Evolutionary conservation across 1,140 invertebrate species (phyloP).

Genomic region (Drosophila paulistorum): DNA sequence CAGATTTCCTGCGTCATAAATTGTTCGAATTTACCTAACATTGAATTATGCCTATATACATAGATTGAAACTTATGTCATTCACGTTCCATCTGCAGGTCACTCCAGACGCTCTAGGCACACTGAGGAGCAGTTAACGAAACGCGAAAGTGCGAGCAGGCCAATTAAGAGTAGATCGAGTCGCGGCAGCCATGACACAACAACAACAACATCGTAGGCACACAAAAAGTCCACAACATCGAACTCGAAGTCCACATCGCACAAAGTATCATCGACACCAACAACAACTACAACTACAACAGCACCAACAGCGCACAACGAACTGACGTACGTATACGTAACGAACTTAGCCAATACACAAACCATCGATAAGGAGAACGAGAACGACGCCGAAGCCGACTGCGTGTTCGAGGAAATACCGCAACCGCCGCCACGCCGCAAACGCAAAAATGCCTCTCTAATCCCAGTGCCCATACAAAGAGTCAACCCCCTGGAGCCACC

Average conservation of each 20-base stretch:
- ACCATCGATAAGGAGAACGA: too few relatives aligned
- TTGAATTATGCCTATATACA: not conserved
- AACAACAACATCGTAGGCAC: conserved; percentile 36
- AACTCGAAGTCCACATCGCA: conserved; percentile 55
- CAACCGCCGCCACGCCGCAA: conserved; percentile 62
- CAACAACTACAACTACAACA: too few relatives aligned
- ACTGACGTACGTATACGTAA: too few relatives aligned
- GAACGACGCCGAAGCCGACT: conserved; percentile 1
- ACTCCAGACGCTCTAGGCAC: conserved; percentile 79
- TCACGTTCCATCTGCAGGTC: conserved; percentile 48
- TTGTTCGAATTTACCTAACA: conserved; percentile 27
- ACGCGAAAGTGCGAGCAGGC: conserved; percentile 45
- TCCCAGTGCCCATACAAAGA: conserved; percentile 59
- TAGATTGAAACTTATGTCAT: conserved; percentile 9
- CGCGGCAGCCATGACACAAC: conserved; percentile 57
- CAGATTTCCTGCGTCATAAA: conserved; percentile 7
- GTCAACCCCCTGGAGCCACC: not conserved
- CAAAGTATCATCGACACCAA: conserved; percentile 43
- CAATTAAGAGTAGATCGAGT: conserved; percentile 58
- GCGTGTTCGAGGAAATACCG: conserved; percentile 18
- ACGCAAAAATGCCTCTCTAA: conserved; percentile 53
- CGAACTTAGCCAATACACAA: too few relatives aligned
- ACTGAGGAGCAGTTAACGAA: conserved; percentile 53
- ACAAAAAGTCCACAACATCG: conserved; percentile 62
- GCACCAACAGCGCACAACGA: too few relatives aligned